A percentile compares a stretch with the other conserved stretches of the same genome.
These are phyloP conservation scores for Sapayoa aenigma DNA, from an alignment of 2,113 vertebrate genomes.

Conservation along the genomic window DNA sequence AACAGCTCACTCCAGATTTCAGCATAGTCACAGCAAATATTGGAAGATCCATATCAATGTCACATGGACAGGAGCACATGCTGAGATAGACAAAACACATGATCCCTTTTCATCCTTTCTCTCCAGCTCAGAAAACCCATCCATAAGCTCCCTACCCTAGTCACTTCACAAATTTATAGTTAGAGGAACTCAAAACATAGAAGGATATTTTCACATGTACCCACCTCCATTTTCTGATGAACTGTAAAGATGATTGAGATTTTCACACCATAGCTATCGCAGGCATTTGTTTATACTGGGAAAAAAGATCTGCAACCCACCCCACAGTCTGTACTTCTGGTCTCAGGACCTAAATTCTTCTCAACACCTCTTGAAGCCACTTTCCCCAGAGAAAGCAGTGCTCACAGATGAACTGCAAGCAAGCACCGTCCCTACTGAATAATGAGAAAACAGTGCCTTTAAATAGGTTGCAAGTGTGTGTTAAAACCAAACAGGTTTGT, in stretches of 20 bases:
- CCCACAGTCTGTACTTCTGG: neutral
- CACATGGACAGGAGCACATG: neutral
- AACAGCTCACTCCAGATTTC: neutral
- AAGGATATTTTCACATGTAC: neutral
- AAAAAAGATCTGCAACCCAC: neutral
- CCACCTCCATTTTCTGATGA: neutral
- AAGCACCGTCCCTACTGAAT: fast-evolving
- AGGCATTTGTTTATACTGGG: neutral
- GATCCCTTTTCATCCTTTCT: neutral
- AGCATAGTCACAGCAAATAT: neutral
- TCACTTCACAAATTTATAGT: neutral
- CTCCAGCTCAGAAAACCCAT: neutral
- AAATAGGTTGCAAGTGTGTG: neutral
- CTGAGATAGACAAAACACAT: neutral
- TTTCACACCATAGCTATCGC: neutral
- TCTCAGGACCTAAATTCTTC: neutral
- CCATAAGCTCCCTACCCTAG: neutral
- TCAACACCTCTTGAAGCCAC: neutral
- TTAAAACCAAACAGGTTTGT: neutral
- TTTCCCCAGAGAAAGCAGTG: fast-evolving
- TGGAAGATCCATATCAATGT: neutral
- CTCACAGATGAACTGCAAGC: fast-evolving
- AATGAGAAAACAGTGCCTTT: neutral
- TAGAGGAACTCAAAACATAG: neutral
- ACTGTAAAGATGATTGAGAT: neutral